phyloP scores from a whole-genome alignment of 2,888 invertebrate genomes.

The Troglohyphantes excavatus region DNA sequence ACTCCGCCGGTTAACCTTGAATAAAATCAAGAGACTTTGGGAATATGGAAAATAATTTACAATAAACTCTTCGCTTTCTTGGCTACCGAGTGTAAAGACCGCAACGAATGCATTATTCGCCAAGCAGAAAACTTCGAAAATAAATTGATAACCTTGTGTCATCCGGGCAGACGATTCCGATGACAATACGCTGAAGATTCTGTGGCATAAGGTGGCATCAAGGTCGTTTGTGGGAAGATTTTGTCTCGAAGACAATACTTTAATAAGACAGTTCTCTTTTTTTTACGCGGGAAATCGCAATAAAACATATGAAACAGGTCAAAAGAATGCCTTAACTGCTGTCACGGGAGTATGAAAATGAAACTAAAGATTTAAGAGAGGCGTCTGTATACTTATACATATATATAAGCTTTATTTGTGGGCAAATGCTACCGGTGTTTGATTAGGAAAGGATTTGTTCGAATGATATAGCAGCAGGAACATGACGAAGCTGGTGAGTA shows the following conservation, averaged over 20 bases:
- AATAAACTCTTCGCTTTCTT: constrained; percentile 22
- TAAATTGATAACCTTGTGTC: constrained; percentile 76
- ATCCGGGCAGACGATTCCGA: constrained; percentile 42
- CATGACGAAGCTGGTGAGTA: constrained; percentile 59
- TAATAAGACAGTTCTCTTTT: constrained; percentile 59
- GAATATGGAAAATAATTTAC: constrained; percentile 50
- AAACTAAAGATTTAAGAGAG: constrained; percentile 44
- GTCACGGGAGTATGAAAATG: constrained; percentile 57
- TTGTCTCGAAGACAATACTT: constrained; percentile 66
- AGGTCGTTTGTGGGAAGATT: constrained; percentile 56
- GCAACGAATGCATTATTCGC: constrained; percentile 56
- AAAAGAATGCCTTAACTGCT: constrained; percentile 62
- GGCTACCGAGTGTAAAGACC: constrained; percentile 42
- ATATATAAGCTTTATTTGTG: constrained; percentile 50
- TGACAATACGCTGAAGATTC: constrained; percentile 64
- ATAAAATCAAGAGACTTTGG: neutral
- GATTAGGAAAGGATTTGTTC: constrained; percentile 28
- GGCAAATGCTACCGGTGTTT: neutral
- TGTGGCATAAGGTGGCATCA: constrained; percentile 55
- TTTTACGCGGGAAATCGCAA: constrained; percentile 68
- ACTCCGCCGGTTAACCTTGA: constrained; percentile 12
- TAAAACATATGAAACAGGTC: constrained; percentile 72
- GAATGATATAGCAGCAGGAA: neutral
- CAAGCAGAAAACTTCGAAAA: constrained; percentile 60
- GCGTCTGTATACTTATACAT: constrained; percentile 53